Evolutionary conservation across 2,797 vertebrate species (phyloP).

Genomic region (Anisognathus igniventris): DNA sequence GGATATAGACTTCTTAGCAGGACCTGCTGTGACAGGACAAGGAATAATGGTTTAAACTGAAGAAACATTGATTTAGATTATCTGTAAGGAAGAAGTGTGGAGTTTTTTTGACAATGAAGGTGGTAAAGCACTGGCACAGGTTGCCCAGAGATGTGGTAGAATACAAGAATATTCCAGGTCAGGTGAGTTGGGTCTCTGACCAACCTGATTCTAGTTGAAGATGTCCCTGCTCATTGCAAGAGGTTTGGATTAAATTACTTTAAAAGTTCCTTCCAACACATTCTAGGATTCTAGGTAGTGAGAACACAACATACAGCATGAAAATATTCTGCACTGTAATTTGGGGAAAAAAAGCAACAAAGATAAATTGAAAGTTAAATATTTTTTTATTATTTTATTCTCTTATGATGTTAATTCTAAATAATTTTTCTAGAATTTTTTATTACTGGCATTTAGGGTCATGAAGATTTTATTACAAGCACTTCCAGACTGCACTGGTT

Average conservation of each 20-base stretch:
- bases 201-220: background rate
- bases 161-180: background rate
- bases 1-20: background rate
- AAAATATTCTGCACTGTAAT: background rate
- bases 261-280: background rate
- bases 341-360: background rate
- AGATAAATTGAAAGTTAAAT: background rate
- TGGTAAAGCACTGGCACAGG: background rate
- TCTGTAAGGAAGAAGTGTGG: background rate
- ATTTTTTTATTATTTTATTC: background rate
- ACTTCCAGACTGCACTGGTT: background rate
- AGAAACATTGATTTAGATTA: background rate
- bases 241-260: background rate
- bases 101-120: background rate
- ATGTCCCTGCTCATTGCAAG: background rate
- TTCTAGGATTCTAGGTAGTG: background rate
- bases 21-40: no score
- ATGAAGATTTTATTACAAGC: background rate
- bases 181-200: background rate
- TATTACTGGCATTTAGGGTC: background rate
- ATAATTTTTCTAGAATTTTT: background rate
- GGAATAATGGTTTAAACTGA: background rate
- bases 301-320: background rate
- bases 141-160: background rate
- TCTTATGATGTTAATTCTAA: background rate